Percentiles rank a stretch among this genome's conserved stretches.
These are phyloP conservation scores for Orchestia grillus DNA, from an alignment of 1,140 invertebrate genomes.

Conservation along the genomic window DNA sequence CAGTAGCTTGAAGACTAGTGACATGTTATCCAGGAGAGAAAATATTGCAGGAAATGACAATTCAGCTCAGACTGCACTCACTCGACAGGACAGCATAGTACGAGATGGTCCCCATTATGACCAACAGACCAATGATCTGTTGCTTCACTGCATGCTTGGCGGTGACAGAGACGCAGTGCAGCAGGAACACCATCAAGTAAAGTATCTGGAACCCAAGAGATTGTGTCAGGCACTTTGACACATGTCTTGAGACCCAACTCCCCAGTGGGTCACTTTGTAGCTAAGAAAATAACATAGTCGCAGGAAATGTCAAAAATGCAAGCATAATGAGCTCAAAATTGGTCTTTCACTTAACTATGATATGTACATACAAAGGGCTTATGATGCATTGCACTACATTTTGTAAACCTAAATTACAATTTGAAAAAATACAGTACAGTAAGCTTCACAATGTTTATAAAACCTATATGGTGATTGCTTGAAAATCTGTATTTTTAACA, in stretches of 20 bases:
- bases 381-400: neutral
- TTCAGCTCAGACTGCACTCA: neutral
- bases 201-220: neutral
- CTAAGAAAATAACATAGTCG: no score
- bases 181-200: slow-evolving; percentile 26
- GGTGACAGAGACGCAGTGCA: neutral
- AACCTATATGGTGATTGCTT: no score
- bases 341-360: neutral
- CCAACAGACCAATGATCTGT: neutral
- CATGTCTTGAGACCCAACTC: no score
- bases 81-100: slow-evolving; percentile 8
- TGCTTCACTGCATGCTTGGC: neutral
- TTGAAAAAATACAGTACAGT: no score
- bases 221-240: neutral
- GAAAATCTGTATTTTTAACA: no score
- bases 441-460: no score
- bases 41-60: neutral
- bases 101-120: neutral
- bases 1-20: neutral
- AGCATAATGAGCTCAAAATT: neutral
- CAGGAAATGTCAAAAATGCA: neutral
- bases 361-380: neutral
- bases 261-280: no score
- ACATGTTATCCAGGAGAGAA: neutral
- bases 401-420: no score